Evolutionary conservation across 2,113 vertebrate species (phyloP), one percentile per base, ranked within the genome.

Genomic region (Coturnix japonica): DNA sequence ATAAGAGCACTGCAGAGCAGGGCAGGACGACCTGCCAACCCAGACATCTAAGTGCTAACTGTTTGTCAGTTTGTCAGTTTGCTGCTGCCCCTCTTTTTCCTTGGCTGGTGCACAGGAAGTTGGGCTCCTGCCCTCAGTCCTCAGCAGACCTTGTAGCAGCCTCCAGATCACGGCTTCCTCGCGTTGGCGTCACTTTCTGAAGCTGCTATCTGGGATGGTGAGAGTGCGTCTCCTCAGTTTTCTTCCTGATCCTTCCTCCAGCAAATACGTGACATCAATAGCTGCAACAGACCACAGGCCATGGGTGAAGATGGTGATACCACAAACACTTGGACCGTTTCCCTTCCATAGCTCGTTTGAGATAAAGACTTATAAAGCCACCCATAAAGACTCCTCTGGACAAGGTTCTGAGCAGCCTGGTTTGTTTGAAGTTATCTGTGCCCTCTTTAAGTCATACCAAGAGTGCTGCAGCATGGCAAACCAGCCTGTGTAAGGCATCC

Each of bases 251-350:
- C 99, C 99, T 94, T 99, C 99, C 96, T 99, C 99, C 78, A 99
- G 97, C 95, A 99, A 97, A 94, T 99, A 99, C 11, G 98, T 98
- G 97, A 99, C 99, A n/a, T 99, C 99, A 30, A 99, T 99, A 90
- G 98, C 99, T 99, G 98, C 90, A 95, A 93, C 9, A 95, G 71
- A 96, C 46, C 63, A 87, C n/a, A 86, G 41, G 76, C 2, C 37
- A 37, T 9, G 6, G 72, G 61, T 69, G 20, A 65, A 35, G n/a
- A 17, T 21, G 43, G 31, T 0, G 25, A 54, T 0, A 18, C 1
- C 4, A 35, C 8, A 0, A 25, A 37, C 16, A 6, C 30, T 1
- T 37, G 20, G 12, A 18, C 69, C 4, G 0, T 7, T 47, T 26
- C 41, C 37, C 35, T 10, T 7, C 47, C 21, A 8, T 0, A 7